A percentile compares a stretch with the other conserved stretches of the same genome.
Conservation (phyloP, 2,888 invertebrate species). For the Cynaeus angustus region DNA sequence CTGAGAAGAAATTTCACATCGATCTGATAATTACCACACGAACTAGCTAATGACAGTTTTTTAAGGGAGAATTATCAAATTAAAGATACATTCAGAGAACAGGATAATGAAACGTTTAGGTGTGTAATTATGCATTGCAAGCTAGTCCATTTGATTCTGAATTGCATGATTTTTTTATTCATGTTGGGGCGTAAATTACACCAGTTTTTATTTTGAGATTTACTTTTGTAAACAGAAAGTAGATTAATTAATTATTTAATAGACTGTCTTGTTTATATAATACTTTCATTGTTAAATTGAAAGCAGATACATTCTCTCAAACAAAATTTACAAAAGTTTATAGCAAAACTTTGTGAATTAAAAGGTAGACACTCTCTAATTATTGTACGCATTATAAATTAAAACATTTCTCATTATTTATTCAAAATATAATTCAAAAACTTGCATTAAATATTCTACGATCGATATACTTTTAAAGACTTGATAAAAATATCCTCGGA, state of each 20-base stretch:
- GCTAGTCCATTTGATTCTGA: slow-evolving; percentile 4
- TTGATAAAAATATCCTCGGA: background rate
- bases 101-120: slow-evolving; percentile 36
- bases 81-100: slow-evolving; percentile 34
- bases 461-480: slow-evolving; percentile 14
- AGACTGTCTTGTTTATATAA: no score
- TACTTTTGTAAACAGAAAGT: no score
- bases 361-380: background rate
- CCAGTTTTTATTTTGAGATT: no score
- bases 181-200: no score
- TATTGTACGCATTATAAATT: background rate
- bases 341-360: no score
- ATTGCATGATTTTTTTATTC: background rate
- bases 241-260: no score
- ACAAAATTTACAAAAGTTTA: no score
- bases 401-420: no score
- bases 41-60: slow-evolving; percentile 37
- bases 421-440: background rate
- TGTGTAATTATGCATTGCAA: slow-evolving; percentile 36
- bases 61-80: slow-evolving; percentile 39
- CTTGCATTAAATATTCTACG: slow-evolving; percentile 7
- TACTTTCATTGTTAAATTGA: no score
- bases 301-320: no score
- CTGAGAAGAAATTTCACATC: slow-evolving; percentile 38
- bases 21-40: slow-evolving; percentile 43